Evolutionary conservation across 2,113 vertebrate genomes (phyloP).

Genomic region (Lepidothrix coronata): DNA sequence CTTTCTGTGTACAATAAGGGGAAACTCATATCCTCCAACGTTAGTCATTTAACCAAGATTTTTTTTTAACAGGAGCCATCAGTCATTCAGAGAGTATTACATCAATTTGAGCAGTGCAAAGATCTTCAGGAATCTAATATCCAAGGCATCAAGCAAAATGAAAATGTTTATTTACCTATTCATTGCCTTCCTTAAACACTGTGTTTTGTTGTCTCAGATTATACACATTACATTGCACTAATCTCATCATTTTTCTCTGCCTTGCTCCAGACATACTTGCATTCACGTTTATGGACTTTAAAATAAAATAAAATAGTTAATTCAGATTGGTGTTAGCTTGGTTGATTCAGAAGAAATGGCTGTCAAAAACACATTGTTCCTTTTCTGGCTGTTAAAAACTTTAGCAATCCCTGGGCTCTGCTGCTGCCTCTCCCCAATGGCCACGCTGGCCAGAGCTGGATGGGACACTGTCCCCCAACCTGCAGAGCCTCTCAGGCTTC

Average conservation of each 20-base stretch:
- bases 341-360: neutral
- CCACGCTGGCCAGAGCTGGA: rapidly evolving
- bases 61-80: neutral
- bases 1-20: neutral
- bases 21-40: neutral
- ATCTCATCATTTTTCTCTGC: neutral
- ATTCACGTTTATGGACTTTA: neutral
- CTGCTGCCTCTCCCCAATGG: neutral
- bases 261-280: neutral
- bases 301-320: neutral
- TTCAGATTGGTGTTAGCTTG: neutral
- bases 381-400: neutral
- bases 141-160: neutral
- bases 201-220: neutral
- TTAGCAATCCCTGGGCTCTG: rapidly evolving
- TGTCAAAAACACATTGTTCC: neutral
- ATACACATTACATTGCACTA: neutral
- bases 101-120: neutral
- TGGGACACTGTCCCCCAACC: neutral
- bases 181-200: neutral
- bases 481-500: neutral
- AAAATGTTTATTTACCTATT: neutral
- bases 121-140: neutral
- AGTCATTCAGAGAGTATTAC: neutral
- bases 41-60: neutral